Evolutionary conservation across 92 coral and sea anemone species (phyloP), one percentile per base, ranked within the genome.

Genomic region (Actinostola sp.): DNA sequence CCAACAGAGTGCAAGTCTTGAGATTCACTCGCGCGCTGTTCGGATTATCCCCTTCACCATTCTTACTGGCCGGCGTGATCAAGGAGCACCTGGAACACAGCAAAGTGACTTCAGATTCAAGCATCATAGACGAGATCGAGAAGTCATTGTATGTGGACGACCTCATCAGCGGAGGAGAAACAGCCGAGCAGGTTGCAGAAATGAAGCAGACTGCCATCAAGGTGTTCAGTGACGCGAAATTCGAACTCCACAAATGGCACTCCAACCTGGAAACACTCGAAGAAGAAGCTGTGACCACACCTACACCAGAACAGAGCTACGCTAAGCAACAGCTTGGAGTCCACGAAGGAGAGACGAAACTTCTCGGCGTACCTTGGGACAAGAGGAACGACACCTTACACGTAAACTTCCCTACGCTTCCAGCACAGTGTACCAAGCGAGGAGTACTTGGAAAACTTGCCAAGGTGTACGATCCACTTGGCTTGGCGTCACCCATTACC

Each of bases 391-490:
- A 81, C 33, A 81, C 66, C 20, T 48, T 74, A 17, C 43, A 29
- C 13, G 67, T 73, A 17, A 73, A 38, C 33, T 63, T 85, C 43
- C 82, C 86, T 11, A n/a, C 20, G 0, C 35, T 61, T 46, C 33
- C 63, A 46, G 68, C 80, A 34, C 45, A 71, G 51, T 66, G 39
- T n/a, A 75, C 86, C 0, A 82, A 86, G 76, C 53, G 84, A 16
- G 88, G 74, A 10, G 35, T 86, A 38, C 80, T 76, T 33, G 54
- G 82, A 11, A 70, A 64, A 31, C 35, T 87, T 8, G 85, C 92
- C 28, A 71, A 49, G 48, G 61, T 78, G 56, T 87, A 87, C 62
- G 85, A 82, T 77, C 85, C 92, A 48, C 84, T 87, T 17, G 92
- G 92, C 2, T 38, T 87, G 21, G 85, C 78, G 45, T 72, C 88